Percentiles rank a stretch among this genome's conserved stretches.
These are phyloP conservation scores for Teleogryllus occipitalis DNA, from an alignment of 1,140 invertebrate genomes.

Conservation along the genomic window DNA sequence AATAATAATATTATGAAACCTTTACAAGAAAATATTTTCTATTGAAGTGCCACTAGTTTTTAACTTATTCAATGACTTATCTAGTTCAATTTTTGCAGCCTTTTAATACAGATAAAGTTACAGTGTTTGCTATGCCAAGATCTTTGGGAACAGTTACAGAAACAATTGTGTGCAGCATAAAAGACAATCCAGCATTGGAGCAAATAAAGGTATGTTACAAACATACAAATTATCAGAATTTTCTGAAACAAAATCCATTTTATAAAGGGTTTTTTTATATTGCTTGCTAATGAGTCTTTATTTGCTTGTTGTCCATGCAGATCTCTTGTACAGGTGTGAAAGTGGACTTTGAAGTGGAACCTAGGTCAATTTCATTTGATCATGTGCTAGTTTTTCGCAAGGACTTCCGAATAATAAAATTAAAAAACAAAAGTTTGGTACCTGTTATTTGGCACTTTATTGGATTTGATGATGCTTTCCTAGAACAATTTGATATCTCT, in stretches of 20 bases:
- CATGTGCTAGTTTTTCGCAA: constrained; percentile 27
- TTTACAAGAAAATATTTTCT: too few relatives aligned
- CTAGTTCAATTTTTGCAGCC: constrained; percentile 8
- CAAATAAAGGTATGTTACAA: constrained; percentile 27
- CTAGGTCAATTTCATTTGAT: constrained; percentile 29
- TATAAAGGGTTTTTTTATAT: background rate
- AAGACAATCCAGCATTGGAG: constrained; percentile 30
- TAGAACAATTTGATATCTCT: constrained; percentile 10
- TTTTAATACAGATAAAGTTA: background rate
- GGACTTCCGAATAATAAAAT: constrained; percentile 23
- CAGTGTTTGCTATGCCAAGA: background rate
- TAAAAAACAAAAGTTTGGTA: constrained; percentile 20
- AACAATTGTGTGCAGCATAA: constrained; percentile 27
- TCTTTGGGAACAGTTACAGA: constrained; percentile 14
- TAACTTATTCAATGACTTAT: too few relatives aligned
- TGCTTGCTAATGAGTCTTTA: too few relatives aligned
- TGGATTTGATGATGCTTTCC: constrained; percentile 14
- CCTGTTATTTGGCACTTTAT: constrained; percentile 15
- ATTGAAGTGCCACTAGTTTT: too few relatives aligned
- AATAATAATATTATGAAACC: too few relatives aligned
- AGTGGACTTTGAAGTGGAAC: constrained; percentile 29
- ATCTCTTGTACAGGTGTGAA: constrained; percentile 26
- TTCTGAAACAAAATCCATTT: background rate
- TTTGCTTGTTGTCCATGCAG: background rate
- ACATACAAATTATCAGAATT: background rate